Base-by-base conservation (phyloP, 1,140 invertebrate genomes). In the Drosophila suzukii region DNA sequence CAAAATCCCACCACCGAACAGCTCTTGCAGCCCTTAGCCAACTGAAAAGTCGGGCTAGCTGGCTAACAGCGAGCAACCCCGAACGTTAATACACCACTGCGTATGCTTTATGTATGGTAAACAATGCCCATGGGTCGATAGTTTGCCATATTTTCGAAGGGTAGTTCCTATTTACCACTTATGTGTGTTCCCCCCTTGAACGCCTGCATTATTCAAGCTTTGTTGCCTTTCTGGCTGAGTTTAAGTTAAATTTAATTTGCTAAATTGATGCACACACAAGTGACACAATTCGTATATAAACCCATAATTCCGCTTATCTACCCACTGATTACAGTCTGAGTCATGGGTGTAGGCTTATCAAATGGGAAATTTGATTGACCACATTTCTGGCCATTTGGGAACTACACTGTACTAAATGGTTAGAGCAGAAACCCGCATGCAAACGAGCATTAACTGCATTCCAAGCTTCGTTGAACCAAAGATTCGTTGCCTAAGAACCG, bases 361-460 rank as follows among this genome's bases (percentile, higher is more conserved):
- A 39, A 30, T 46, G 47, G 61, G 62, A 68, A 65, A 67, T 65
- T 67, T n/a, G 46, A 43, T 27, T 15, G 47, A 44, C 43, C 43
- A n/a, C 10, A 8, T 50, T 49, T 20, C 17, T 20, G 11, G 36
- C 11, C 30, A 43, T 34, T 15, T 12, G 17, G 12, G 2, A 17
- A n/a, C 13, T 49, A 12, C 15, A 17, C 51, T 38, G 1, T 4
- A 17, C 0, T 27, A 34, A 2, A 53, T 1, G 15, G 30, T 8
- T 30, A 15, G 15, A 27, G 11, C 5, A 63, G 3, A 20, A 20
- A 10, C 27, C 17, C n/a, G 65, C 58, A 67, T 79, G 79, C 80
- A 82, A 71, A 72, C 32, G 68, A 68, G 66, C 73, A 81, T 80
- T 89, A 89, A 89, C 84, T 89, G 83, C 83, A 88, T 88, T 88